Evolutionary conservation across 2,797 vertebrate species (phyloP).

Genomic region (Chloroceryle inda): DNA sequence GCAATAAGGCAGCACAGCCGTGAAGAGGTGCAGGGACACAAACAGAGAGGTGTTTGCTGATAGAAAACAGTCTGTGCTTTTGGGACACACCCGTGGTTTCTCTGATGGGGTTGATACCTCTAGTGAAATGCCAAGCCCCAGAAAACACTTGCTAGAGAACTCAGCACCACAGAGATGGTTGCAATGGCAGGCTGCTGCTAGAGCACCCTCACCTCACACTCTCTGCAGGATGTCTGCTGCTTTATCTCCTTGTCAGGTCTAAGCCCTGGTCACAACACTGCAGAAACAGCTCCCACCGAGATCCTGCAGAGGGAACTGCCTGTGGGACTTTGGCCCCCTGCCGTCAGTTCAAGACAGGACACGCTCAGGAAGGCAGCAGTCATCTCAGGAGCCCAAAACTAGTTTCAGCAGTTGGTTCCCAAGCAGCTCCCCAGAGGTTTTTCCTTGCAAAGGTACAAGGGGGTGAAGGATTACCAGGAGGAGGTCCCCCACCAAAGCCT

Average conservation of each 20-base stretch:
- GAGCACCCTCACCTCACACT: rapidly evolving
- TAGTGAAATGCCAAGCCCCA: neutral
- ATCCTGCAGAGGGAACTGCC: neutral
- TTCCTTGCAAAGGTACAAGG: neutral
- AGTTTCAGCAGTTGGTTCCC: neutral
- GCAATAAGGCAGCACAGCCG: neutral
- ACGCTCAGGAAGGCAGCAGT: neutral
- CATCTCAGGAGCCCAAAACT: neutral
- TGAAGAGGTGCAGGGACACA: neutral
- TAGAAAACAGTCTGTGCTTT: neutral
- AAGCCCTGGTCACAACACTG: neutral
- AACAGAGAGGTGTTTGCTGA: neutral
- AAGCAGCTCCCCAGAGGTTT: neutral
- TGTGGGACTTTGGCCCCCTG: neutral
- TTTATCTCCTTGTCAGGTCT: neutral
- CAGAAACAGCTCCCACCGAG: neutral
- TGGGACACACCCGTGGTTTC: neutral
- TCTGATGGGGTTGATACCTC: neutral
- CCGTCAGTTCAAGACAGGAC: neutral
- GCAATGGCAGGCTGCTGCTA: neutral
- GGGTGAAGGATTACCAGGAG: neutral
- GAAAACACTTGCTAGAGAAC: neutral
- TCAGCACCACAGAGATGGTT: neutral
- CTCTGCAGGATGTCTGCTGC: neutral
- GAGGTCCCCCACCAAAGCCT: neutral